A percentile compares a stretch with the other conserved stretches of the same genome.
Evolutionary conservation across 2,888 invertebrate species (phyloP).

Genomic region (Eledone cirrhosa): DNA sequence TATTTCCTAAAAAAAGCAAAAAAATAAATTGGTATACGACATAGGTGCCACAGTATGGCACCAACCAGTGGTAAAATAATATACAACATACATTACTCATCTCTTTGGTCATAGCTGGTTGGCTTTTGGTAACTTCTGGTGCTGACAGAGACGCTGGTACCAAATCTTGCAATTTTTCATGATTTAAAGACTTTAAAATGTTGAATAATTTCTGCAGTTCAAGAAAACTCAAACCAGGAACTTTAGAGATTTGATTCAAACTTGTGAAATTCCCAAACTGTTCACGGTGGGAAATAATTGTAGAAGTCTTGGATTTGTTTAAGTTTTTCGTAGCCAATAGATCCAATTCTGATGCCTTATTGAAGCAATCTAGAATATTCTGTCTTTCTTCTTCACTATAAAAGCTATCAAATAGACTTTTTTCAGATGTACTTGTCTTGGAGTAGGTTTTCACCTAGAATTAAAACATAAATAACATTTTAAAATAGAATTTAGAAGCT

Average conservation of each 20-base stretch:
- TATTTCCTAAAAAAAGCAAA: too few species aligned
- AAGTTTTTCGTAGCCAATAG: slow-evolving; percentile 34
- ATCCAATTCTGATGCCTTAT: slow-evolving; percentile 34
- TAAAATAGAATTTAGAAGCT: too few species aligned
- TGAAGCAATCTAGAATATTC: slow-evolving; percentile 37
- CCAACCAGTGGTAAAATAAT: not conserved
- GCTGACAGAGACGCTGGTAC: not conserved
- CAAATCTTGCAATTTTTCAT: slow-evolving; percentile 31
- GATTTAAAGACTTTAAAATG: slow-evolving; percentile 31
- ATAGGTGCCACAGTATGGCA: too few species aligned
- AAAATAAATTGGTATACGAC: too few species aligned
- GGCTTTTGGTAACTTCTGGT: slow-evolving; percentile 30
- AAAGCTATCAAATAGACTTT: slow-evolving; percentile 32
- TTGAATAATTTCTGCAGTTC: slow-evolving; percentile 37
- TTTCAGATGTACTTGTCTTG: not conserved
- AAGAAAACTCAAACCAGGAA: slow-evolving; percentile 38
- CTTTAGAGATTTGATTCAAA: slow-evolving; percentile 34
- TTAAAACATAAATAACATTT: not conserved
- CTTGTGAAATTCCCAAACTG: slow-evolving; percentile 34
- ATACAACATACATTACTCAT: slow-evolving; percentile 31
- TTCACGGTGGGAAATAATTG: slow-evolving; percentile 35
- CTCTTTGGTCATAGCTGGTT: slow-evolving; percentile 30
- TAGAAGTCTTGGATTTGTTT: slow-evolving; percentile 34
- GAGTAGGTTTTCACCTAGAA: not conserved
- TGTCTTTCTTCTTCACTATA: slow-evolving; percentile 34